Conservation (phyloP, 2,888 invertebrate genomes). For the Drosophila helvetica region DNA sequence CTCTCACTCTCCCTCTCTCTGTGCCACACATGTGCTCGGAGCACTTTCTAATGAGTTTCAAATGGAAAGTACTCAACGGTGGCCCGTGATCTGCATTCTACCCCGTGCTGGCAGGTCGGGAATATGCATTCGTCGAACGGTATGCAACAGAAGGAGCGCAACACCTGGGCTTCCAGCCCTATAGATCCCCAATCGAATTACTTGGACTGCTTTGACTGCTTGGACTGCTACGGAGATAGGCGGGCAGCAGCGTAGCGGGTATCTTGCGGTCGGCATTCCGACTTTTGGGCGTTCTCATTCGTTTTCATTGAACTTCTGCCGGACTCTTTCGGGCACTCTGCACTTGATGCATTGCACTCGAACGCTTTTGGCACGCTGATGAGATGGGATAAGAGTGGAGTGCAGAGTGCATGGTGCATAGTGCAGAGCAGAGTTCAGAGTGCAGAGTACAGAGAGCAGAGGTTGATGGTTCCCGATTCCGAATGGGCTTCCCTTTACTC, state of each 20-base stretch:
- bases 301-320: slow-evolving; percentile 2
- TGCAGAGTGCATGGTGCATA: slow-evolving; percentile 11
- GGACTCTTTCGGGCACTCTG: slow-evolving; percentile 51
- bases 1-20: slow-evolving; percentile 3
- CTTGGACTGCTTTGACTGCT: no score
- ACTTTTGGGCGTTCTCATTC: slow-evolving; percentile 1
- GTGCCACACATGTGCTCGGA: not conserved
- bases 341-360: slow-evolving; percentile 74
- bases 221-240: no score
- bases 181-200: no score
- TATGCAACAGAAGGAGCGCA: no score
- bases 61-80: slow-evolving; percentile 58
- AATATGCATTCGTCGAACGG: no score
- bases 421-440: not conserved
- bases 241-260: not conserved
- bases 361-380: slow-evolving; percentile 34
- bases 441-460: slow-evolving; percentile 5
- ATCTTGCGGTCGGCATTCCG: not conserved
- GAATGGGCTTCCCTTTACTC: slow-evolving; percentile 37
- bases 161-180: no score
- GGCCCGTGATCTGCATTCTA: not conserved
- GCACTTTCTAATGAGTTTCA: slow-evolving; percentile 68
- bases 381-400: not conserved
- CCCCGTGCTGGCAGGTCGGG: no score
- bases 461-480: slow-evolving; percentile 45